These are phyloP conservation scores for Hippocampus mohnikei DNA, from an alignment of 2,113 vertebrate species.

Conservation along the genomic window DNA sequence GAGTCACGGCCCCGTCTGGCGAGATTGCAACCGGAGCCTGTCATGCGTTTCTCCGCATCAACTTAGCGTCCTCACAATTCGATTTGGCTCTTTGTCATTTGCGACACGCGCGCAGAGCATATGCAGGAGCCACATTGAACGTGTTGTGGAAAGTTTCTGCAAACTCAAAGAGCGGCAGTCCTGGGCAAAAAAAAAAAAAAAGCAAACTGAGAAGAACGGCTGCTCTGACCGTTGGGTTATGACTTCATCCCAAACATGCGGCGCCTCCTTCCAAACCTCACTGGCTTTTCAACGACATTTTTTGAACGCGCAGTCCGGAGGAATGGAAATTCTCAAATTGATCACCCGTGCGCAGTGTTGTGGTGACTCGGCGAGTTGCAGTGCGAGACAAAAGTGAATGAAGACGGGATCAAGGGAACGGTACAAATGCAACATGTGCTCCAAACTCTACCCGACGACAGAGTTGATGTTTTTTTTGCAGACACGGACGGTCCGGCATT, in stretches of 20 bases:
- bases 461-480: background rate
- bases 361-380: constrained; percentile 6
- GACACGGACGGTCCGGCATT: background rate
- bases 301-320: constrained; percentile 24
- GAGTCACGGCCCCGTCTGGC: background rate
- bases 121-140: background rate
- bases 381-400: background rate
- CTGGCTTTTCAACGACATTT: constrained; percentile 27
- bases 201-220: constrained; percentile 11
- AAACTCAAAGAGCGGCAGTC: background rate
- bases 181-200: background rate
- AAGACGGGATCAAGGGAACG: background rate
- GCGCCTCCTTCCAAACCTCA: constrained; percentile 27
- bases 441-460: background rate
- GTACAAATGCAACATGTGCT: background rate
- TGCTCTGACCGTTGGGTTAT: constrained; percentile 7
- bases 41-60: background rate
- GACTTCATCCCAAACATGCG: constrained; percentile 18
- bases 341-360: constrained; percentile 8
- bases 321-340: constrained; percentile 29
- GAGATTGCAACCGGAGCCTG: background rate
- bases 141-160: background rate
- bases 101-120: background rate
- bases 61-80: background rate
- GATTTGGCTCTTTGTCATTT: background rate